Evolutionary conservation across 1,140 invertebrate species (phyloP).

Genomic region (Philaenus spumarius): DNA sequence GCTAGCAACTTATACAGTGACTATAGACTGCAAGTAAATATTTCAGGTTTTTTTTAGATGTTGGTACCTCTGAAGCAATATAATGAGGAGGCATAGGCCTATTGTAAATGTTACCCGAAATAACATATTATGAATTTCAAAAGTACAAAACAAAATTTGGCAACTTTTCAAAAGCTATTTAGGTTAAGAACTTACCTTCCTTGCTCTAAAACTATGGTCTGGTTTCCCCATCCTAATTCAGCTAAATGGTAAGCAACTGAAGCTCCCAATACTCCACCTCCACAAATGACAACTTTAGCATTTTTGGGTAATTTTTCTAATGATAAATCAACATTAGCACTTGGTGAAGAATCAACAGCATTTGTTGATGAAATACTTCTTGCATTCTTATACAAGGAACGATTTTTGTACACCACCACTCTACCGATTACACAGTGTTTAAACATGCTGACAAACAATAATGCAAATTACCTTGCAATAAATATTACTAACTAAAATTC

Average conservation of each 20-base stretch:
- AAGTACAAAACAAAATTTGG: too few relatives aligned
- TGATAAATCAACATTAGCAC: not conserved
- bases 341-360: not conserved
- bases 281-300: constrained; percentile 77
- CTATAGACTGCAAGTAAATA: too few relatives aligned
- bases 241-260: constrained; percentile 92
- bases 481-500: too few relatives aligned
- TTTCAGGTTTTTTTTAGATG: too few relatives aligned
- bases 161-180: too few relatives aligned
- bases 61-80: too few relatives aligned
- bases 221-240: constrained; percentile 68
- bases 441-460: not conserved
- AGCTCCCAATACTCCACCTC: constrained; percentile 89
- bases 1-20: too few relatives aligned
- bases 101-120: too few relatives aligned
- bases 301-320: constrained; percentile 31
- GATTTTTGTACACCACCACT: not conserved
- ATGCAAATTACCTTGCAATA: too few relatives aligned
- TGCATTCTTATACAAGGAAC: not conserved
- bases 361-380: not conserved
- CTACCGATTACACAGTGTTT: not conserved
- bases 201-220: constrained; percentile 83
- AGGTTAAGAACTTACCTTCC: constrained; percentile 53
- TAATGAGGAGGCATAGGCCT: too few relatives aligned
- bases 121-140: too few relatives aligned